phyloP scores from a whole-genome alignment of 2,113 vertebrate species.

The Ptyas mucosa region DNA sequence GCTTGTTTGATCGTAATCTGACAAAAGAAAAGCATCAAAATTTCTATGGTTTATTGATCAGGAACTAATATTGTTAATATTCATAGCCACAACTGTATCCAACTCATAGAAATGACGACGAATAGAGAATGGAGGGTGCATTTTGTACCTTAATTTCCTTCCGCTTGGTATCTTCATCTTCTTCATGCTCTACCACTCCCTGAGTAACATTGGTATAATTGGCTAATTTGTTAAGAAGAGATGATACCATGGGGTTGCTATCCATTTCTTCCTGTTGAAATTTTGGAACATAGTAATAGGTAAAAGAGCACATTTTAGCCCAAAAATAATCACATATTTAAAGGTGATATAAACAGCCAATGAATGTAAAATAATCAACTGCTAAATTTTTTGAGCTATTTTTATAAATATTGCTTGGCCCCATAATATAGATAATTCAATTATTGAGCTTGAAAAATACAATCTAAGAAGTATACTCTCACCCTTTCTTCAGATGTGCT shows the following conservation, averaged over 20 bases:
- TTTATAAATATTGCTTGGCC: neutral
- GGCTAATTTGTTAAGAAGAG: slow-evolving; percentile 91
- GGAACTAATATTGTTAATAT: neutral
- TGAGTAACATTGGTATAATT: slow-evolving; percentile 97
- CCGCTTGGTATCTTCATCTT: slow-evolving; percentile 84
- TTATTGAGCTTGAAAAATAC: neutral
- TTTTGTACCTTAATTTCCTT: slow-evolving; percentile 71
- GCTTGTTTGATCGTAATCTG: neutral
- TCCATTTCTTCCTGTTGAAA: slow-evolving; percentile 93
- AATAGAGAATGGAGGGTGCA: neutral
- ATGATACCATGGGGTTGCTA: slow-evolving; percentile 97
- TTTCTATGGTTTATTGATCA: neutral
- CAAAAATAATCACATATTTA: neutral
- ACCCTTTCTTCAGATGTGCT: neutral
- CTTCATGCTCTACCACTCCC: slow-evolving; percentile 93
- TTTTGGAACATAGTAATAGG: slow-evolving; percentile 20
- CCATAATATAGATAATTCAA: neutral
- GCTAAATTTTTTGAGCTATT: neutral
- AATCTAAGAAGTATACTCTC: neutral
- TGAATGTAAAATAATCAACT: neutral
- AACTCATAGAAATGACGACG: neutral
- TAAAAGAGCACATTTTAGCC: neutral
- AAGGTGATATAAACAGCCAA: neutral
- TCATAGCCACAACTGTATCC: neutral
- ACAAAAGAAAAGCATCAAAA: neutral